Conservation (phyloP, 2,888 invertebrate genomes). For the Dryadula phaetusa region DNA sequence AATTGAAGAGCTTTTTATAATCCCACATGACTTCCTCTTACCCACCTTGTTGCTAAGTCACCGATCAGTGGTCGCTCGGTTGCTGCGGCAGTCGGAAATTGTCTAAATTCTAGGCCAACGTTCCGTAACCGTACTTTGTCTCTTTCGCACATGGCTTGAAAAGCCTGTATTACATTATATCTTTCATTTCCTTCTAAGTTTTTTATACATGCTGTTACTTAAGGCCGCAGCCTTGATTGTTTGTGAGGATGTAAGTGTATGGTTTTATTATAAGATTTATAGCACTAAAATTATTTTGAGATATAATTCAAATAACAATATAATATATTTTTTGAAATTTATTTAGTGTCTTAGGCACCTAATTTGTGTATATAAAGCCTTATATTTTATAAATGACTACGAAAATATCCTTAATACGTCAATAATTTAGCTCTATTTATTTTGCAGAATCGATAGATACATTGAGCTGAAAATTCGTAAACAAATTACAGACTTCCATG, state of each 20-base stretch:
- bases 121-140: constrained; percentile 58
- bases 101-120: constrained; percentile 77
- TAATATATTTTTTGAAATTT: background rate
- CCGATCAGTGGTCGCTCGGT: constrained; percentile 44
- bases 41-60: constrained; percentile 55
- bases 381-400: background rate
- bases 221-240: constrained; percentile 19
- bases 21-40: constrained; percentile 28
- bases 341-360: background rate
- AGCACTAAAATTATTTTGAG: background rate
- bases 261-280: constrained; percentile 8
- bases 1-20: constrained; percentile 6
- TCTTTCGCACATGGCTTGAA: constrained; percentile 56
- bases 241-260: constrained; percentile 20
- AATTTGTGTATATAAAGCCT: too few relatives aligned
- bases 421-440: background rate
- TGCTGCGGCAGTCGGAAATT: constrained; percentile 73
- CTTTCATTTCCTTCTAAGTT: constrained; percentile 29
- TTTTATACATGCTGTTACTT: constrained; percentile 25
- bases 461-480: constrained; percentile 9
- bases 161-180: constrained; percentile 36
- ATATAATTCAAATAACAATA: background rate
- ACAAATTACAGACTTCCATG: constrained; percentile 52
- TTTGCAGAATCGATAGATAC: background rate
- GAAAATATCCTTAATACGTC: background rate